A percentile compares a stretch with the other conserved stretches of the same genome.
These are phyloP conservation scores for Hypotaenidia philippensis DNA, from an alignment of 2,797 vertebrate genomes.

Conservation along the genomic window DNA sequence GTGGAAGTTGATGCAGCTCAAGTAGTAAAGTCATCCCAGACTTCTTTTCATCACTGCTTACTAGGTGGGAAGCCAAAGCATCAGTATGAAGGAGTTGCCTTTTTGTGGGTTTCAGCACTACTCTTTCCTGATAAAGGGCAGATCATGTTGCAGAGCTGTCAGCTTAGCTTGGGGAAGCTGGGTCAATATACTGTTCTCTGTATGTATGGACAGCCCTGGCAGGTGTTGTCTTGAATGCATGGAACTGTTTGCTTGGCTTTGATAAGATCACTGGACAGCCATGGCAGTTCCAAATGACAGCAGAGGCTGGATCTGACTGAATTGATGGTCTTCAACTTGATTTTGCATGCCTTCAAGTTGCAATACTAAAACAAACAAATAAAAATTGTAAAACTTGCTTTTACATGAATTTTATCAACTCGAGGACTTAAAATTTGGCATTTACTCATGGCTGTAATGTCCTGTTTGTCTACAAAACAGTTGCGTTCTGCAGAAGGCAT, in stretches of 20 bases:
- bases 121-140: background rate
- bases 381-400: background rate
- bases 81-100: background rate
- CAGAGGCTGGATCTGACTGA: background rate
- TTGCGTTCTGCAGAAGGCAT: constrained; percentile 2
- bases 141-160: background rate
- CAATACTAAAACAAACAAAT: background rate
- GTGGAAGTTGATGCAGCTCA: background rate
- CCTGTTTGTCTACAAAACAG: background rate
- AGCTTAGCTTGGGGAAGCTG: background rate
- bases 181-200: background rate
- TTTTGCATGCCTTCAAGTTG: background rate
- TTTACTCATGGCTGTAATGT: background rate
- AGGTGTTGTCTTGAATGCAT: background rate
- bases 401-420: background rate
- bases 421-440: background rate
- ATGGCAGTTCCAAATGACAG: background rate
- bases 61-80: background rate
- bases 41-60: background rate
- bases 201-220: background rate
- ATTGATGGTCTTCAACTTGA: background rate
- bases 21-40: background rate
- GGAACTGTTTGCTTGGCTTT: background rate
- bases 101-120: background rate
- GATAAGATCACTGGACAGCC: background rate